These are phyloP conservation scores for Polydrusus pterygomalis DNA, from an alignment of 2,888 invertebrate genomes.

Conservation along the genomic window DNA sequence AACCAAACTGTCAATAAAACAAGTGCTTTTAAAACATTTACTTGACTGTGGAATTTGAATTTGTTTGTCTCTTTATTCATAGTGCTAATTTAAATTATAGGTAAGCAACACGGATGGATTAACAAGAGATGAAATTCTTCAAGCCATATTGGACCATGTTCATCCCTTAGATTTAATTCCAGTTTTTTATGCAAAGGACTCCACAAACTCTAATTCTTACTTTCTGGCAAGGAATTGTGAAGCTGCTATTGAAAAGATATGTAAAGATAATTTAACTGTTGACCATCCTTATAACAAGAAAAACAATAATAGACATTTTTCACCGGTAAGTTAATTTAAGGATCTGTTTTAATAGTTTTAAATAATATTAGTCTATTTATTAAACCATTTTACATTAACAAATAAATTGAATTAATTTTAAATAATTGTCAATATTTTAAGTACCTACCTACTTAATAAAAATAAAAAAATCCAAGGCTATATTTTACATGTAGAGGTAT, in stretches of 20 bases:
- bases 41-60: too few species aligned
- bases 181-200: conserved; percentile 68
- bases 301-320: not conserved
- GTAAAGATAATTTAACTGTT: conserved; percentile 71
- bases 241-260: conserved; percentile 72
- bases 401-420: too few species aligned
- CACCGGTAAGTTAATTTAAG: conserved; percentile 23
- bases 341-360: not conserved
- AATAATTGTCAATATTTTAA: too few species aligned
- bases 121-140: conserved; percentile 66
- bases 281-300: conserved; percentile 53
- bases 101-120: conserved; percentile 64
- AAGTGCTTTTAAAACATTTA: too few species aligned
- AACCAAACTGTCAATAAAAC: too few species aligned
- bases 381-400: too few species aligned
- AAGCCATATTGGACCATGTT: conserved; percentile 71
- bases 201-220: conserved; percentile 66
- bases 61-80: too few species aligned
- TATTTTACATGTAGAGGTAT: too few species aligned
- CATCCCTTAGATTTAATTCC: conserved; percentile 74
- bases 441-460: too few species aligned
- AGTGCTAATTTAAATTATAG: conserved; percentile 42
- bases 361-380: not conserved
- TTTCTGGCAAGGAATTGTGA: conserved; percentile 74
- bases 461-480: too few species aligned